Base-by-base conservation (phyloP, 2,113 vertebrate species). In the Noctilio leporinus region DNA sequence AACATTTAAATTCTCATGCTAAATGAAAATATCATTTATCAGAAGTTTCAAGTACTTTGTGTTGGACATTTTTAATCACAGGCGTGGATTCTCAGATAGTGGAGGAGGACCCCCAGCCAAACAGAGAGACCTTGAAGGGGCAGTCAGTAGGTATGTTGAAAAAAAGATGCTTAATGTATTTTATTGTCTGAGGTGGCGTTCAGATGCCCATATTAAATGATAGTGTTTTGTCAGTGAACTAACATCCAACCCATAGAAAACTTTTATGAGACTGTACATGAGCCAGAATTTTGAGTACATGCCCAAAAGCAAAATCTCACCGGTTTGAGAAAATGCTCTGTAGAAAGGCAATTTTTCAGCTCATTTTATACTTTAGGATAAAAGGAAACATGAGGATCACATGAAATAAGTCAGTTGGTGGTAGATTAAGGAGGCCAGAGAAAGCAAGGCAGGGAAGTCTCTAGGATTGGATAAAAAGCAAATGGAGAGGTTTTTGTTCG, bases 41-140 rank as follows among this genome's bases (percentile, higher is more conserved):
- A 91, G 49, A 43, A 59, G 11, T 88, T 76, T 86, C n/a, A 87
- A 26, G 7, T 59, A 16, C 30, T 89, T 95, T 85, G n/a, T 89
- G 2, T 76, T 94, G 95, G 35, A 24, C 11, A 11, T 89, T 69
- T 97, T 95, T 70, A 49, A 76, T 96, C 95, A 20, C 86, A 99
- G 99, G 98, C 99, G 99, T 99, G 99, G 99, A 99, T 99, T 99
- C 99, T 99, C 99, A 51, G 99, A 99, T 96, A 98, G 99, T 75
- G 98, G 99, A 98, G 99, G 97, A 98, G 99, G 99, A 98, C 99
- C 99, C 98, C 99, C 99, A 99, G 99, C 99, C 98, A 99, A 99
- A 98, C 99, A 99, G 98, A 99, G 99, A 98, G 99, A 99, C 97
- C 99, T 99, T 24, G 99, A 99, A 98, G 99, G 99, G 98, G 99